Evolutionary conservation across 2,888 invertebrate genomes (phyloP).

Genomic region (Eilema depressum): DNA sequence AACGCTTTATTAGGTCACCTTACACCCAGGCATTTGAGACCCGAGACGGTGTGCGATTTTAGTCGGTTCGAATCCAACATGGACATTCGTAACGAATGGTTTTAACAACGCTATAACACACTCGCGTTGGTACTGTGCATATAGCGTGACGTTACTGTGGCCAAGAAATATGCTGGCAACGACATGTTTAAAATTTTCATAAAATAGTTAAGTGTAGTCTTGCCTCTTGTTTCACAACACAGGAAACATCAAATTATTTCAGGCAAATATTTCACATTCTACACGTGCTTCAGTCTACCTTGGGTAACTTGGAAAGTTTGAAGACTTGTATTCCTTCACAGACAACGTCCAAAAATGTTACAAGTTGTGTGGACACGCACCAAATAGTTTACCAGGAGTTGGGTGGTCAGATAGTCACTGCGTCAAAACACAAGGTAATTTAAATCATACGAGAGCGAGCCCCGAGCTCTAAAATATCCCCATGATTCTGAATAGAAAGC

Average conservation of each 20-base stretch:
- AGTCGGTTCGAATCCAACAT: no score
- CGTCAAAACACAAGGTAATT: no score
- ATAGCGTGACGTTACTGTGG: no score
- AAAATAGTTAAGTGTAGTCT: background rate
- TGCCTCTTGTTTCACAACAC: background rate
- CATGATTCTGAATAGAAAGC: no score
- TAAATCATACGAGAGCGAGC: no score
- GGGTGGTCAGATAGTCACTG: background rate
- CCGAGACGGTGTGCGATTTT: no score
- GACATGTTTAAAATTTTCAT: background rate
- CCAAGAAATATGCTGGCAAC: background rate
- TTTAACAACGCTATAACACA: no score
- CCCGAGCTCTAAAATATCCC: no score
- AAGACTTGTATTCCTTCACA: background rate
- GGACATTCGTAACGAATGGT: no score
- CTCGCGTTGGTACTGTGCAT: no score
- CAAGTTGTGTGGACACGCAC: background rate
- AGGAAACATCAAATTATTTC: constrained; percentile 1
- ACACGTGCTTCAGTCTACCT: background rate
- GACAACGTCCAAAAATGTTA: background rate
- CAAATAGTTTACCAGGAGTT: background rate
- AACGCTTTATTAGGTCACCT: no score
- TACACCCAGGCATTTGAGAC: no score
- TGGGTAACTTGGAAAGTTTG: constrained; percentile 6
- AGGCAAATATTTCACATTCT: constrained; percentile 10